Evolutionary conservation across 1,140 invertebrate species (phyloP), one percentile per base, ranked within the genome.

Genomic region (Hermatobates lingyangjiaoensis): DNA sequence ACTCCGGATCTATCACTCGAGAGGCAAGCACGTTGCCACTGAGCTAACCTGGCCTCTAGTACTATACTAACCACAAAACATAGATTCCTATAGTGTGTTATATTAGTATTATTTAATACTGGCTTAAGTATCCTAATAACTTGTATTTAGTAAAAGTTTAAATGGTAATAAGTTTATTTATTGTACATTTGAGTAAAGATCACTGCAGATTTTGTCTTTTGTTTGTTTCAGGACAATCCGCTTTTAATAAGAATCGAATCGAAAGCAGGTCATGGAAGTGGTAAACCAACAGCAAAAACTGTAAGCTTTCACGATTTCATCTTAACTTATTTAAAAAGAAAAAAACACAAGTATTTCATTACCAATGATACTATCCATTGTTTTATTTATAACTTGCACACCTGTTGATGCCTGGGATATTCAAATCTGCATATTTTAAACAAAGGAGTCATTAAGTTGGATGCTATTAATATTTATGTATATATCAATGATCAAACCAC

Each of bases 191-290:
- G n/a, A n/a, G n/a, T n/a, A n/a, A n/a, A n/a, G n/a, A n/a, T n/a
- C n/a, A n/a, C n/a, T n/a, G n/a, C 20, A n/a, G 5, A n/a, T 4
- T 30, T 30, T 20, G 10, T 49, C 34, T 30, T 4, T 46, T 46
- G 23, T 46, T 21, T 51, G 58, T 58, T 60, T 47, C 80, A 95
- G 74, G 76, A 64, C n/a, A 92, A 90, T 62, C 94, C 94, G 0
- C 62, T 98, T 47, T 61, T 98, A 28, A 81, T 91, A 27, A 71
- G 83, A 52, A 77, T 98, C 52, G 93, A 98, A 61, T 91, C 85
- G 10, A 93, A 95, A 69, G 83, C 92, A 39, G 95, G 95, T 0
- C 95, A 98, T 71, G 94, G 95, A 45, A 75, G 78, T 57, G 93
- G 93, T 23, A 98, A 97, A 68, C 92, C 94, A 47, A 96, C 90